Percentiles rank a stretch among this genome's conserved stretches.
phyloP scores from a whole-genome alignment of 2,888 invertebrate species.

The Colostygia pectinataria region DNA sequence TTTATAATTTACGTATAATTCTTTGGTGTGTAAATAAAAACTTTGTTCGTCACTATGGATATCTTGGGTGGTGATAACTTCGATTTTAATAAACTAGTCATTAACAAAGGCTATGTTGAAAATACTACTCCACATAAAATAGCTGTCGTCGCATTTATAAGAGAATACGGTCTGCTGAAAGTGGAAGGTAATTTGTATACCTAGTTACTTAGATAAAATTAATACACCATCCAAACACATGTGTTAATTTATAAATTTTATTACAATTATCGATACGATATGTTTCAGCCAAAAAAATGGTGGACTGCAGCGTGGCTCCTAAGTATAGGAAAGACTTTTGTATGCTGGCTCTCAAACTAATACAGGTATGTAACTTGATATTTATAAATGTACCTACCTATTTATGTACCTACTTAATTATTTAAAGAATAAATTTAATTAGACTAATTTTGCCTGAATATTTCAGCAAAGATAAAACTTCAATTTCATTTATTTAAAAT shows the following conservation, averaged over 20 bases:
- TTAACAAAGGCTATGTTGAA: slow-evolving; percentile 78
- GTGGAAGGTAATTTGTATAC: slow-evolving; percentile 57
- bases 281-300: slow-evolving; percentile 80
- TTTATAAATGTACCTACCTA: no score
- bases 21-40: no score
- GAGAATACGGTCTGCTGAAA: slow-evolving; percentile 87
- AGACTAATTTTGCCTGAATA: no score
- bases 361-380: slow-evolving; percentile 85
- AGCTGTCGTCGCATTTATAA: slow-evolving; percentile 88
- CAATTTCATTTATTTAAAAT: not conserved
- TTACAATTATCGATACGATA: no score
- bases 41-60: slow-evolving; percentile 54
- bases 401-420: no score
- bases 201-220: not conserved
- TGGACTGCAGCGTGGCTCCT: slow-evolving; percentile 77
- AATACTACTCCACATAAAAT: slow-evolving; percentile 91
- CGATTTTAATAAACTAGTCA: slow-evolving; percentile 68
- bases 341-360: slow-evolving; percentile 89
- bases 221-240: not conserved
- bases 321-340: slow-evolving; percentile 90
- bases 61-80: slow-evolving; percentile 53
- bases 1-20: no score
- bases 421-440: no score
- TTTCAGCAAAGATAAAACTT: no score
- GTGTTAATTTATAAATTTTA: no score